phyloP scores from a whole-genome alignment of 2,888 invertebrate genomes.

The Dasypolia templi region DNA sequence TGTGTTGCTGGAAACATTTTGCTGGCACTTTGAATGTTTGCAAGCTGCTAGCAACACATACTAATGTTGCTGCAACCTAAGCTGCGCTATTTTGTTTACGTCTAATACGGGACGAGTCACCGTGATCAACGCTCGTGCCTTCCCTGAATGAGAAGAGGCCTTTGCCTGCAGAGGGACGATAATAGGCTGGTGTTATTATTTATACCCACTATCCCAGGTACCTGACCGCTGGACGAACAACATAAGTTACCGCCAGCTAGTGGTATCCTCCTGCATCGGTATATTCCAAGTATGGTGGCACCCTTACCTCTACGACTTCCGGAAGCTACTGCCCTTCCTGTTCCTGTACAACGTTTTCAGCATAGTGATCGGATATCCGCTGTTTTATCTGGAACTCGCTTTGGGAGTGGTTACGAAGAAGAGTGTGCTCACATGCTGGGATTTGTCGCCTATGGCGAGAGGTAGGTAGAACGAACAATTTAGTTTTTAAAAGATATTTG shows the following conservation, averaged over 20 bases:
- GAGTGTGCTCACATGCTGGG: constrained; percentile 85
- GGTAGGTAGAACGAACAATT: constrained; percentile 69
- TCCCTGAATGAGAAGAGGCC: not conserved
- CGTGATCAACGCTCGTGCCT: not conserved
- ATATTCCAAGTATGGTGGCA: constrained; percentile 87
- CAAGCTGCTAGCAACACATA: not conserved
- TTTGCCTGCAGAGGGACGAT: not conserved
- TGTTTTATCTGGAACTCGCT: constrained; percentile 85
- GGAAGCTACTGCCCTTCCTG: constrained; percentile 81
- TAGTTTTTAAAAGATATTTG: not conserved
- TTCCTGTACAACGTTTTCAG: constrained; percentile 86
- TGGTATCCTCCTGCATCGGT: constrained; percentile 83
- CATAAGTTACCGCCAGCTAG: constrained; percentile 84
- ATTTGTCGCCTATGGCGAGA: constrained; percentile 84
- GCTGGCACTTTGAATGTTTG: too few relatives aligned
- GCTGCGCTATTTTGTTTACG: not conserved
- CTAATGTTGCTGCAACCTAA: not conserved
- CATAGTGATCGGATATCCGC: constrained; percentile 82
- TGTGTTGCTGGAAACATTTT: not conserved
- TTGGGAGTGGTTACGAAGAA: constrained; percentile 85
- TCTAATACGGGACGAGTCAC: not conserved
- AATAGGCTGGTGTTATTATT: not conserved
- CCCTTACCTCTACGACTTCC: constrained; percentile 82
- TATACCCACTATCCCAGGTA: constrained; percentile 66
- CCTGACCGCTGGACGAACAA: constrained; percentile 86